Evolutionary conservation across 1,140 invertebrate genomes (phyloP), one percentile per base, ranked within the genome.

Genomic region (Parapsyche elsis): DNA sequence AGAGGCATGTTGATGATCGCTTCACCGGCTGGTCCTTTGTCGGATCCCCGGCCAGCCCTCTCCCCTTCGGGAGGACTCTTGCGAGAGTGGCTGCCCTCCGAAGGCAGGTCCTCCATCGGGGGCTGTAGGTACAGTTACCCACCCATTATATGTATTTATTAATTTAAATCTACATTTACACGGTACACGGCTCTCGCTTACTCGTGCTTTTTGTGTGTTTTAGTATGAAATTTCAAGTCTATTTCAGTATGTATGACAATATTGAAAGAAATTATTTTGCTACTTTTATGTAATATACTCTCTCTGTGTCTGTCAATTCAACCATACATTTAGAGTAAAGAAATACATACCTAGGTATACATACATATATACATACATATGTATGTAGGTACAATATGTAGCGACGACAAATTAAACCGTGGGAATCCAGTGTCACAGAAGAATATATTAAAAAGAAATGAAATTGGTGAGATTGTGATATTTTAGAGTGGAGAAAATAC

Each of bases 1-100:
- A 84, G 84, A n/a, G 85, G 85, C 90, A 93, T 92, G 80, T 90
- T 91, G 84, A 93, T 88, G 0, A 92, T 90, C 46, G 92, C 91
- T 82, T 92, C 92, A 0, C 80, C 84, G 10, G 84, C 80, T 5
- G 83, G 67, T 80, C 84, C 14, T 7, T 7, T 38, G 59, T 70
- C 77, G n/a, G 82, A 46, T 78, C 24, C 84, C 79, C 78, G 84
- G 84, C 75, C 75, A 5, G 81, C 53, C 24, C 59, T 16, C 80
- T 70, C 59, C 46, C 78, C 78, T 46, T 79, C 78, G 70, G 78
- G 78, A 19, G 80, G 80, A 19, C 80, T 79, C 49, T 79, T 79
- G 70, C 78, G 79, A 14, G 79, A 80, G 79, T 80, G 79, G 73
- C 79, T 80, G 61, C 79, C 79, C 26, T 80, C 79, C 44, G 79